Conservation (phyloP, 2,888 invertebrate genomes). For the Idaea dimidiata region DNA sequence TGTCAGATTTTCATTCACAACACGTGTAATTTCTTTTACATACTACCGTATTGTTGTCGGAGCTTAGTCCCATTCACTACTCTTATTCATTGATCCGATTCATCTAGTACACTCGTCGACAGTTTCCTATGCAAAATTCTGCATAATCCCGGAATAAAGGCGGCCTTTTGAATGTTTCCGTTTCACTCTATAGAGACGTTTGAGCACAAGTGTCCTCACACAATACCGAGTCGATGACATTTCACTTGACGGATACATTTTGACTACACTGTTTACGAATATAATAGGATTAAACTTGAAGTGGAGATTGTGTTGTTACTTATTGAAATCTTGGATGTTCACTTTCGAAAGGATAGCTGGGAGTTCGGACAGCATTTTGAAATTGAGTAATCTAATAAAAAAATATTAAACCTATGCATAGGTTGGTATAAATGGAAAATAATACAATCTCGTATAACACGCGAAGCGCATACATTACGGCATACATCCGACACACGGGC, state of each 20-base stretch:
- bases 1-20: slow-evolving; percentile 63
- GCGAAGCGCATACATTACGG: slow-evolving; percentile 6
- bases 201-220: slow-evolving; percentile 39
- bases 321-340: slow-evolving; percentile 43
- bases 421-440: background rate
- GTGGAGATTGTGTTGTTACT: slow-evolving; percentile 58
- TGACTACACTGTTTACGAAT: slow-evolving; percentile 62
- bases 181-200: slow-evolving; percentile 39
- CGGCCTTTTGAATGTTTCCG: slow-evolving; percentile 68
- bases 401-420: background rate
- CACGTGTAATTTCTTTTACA: slow-evolving; percentile 68
- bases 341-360: slow-evolving; percentile 32
- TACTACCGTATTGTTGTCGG: slow-evolving; percentile 54
- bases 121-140: slow-evolving; percentile 78
- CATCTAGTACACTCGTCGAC: slow-evolving; percentile 65
- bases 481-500: slow-evolving; percentile 19
- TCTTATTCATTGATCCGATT: slow-evolving; percentile 46
- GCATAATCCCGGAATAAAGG: slow-evolving; percentile 77
- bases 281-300: slow-evolving; percentile 72
- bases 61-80: slow-evolving; percentile 57
- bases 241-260: slow-evolving; percentile 67
- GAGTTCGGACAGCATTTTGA: background rate
- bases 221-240: slow-evolving; percentile 46
- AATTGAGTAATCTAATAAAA: background rate
- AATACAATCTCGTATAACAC: background rate